These are phyloP conservation scores for Choloepus didactylus DNA, from an alignment of 2,797 vertebrate species.

Conservation along the genomic window DNA sequence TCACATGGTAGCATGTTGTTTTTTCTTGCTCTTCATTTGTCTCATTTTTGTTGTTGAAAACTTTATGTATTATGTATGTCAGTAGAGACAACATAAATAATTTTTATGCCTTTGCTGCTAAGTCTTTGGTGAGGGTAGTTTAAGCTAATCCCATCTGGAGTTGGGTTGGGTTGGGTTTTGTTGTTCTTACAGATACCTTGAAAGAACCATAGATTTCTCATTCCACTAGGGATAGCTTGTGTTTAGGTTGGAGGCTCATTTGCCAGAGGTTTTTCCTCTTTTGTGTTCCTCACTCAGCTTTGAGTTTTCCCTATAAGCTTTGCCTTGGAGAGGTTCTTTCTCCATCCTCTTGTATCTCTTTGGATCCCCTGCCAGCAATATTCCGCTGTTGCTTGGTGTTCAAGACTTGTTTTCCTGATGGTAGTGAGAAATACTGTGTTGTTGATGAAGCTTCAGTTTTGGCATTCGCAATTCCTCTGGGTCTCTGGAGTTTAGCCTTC, in stretches of 20 bases:
- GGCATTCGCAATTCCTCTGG: neutral
- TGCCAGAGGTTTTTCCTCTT: neutral
- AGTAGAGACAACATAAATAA: neutral
- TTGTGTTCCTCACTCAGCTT: neutral
- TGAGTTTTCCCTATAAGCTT: neutral
- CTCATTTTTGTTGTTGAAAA: neutral
- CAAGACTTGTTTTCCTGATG: neutral
- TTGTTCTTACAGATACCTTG: neutral
- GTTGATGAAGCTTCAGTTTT: neutral
- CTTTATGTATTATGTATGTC: neutral
- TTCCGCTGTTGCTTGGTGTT: neutral
- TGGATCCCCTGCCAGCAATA: neutral
- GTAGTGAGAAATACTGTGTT: neutral
- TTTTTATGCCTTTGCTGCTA: neutral
- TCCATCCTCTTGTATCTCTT: neutral
- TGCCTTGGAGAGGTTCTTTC: neutral
- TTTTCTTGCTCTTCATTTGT: neutral
- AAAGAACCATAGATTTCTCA: neutral
- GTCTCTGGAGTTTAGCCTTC: neutral
- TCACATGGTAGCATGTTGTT: neutral
- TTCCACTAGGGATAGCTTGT: neutral
- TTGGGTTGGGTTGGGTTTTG: neutral
- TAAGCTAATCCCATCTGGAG: neutral
- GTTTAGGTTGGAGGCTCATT: neutral
- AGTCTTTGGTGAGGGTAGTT: neutral